A percentile compares a stretch with the other conserved stretches of the same genome.
phyloP scores from a whole-genome alignment of 2,113 vertebrate genomes.

The Tragelaphus strepsiceros region DNA sequence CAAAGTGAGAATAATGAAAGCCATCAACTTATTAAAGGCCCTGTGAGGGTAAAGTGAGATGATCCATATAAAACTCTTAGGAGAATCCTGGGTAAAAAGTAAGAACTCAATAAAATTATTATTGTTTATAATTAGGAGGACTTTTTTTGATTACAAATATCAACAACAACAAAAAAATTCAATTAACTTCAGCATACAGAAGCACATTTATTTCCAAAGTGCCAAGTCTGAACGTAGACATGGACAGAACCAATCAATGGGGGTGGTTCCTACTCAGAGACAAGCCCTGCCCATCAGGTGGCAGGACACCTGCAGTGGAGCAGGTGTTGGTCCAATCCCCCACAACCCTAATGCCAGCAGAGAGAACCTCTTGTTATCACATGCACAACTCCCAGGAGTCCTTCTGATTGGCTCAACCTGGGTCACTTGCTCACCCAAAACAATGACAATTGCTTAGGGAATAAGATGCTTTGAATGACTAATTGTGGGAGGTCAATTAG shows the following conservation, averaged over 20 bases:
- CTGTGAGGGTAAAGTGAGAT: neutral
- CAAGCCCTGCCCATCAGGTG: neutral
- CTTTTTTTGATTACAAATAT: neutral
- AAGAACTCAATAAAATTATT: neutral
- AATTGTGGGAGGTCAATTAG: neutral
- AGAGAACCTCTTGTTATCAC: neutral
- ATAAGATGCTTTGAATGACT: neutral
- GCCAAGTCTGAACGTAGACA: neutral
- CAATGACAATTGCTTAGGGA: neutral
- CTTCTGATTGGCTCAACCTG: neutral
- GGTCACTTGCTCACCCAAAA: neutral
- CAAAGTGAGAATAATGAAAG: neutral
- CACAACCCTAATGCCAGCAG: no score
- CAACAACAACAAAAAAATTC: neutral
- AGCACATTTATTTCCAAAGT: neutral
- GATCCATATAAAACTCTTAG: neutral
- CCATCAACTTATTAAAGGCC: neutral
- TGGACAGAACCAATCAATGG: accelerated
- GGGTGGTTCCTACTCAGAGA: neutral
- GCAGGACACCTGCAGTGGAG: no score
- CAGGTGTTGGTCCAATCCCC: accelerated
- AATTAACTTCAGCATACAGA: neutral
- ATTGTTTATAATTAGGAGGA: neutral
- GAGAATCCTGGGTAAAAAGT: neutral
- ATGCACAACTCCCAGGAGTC: neutral